Base-by-base conservation (phyloP, 2,888 invertebrate species). In the Apamea sordens region DNA sequence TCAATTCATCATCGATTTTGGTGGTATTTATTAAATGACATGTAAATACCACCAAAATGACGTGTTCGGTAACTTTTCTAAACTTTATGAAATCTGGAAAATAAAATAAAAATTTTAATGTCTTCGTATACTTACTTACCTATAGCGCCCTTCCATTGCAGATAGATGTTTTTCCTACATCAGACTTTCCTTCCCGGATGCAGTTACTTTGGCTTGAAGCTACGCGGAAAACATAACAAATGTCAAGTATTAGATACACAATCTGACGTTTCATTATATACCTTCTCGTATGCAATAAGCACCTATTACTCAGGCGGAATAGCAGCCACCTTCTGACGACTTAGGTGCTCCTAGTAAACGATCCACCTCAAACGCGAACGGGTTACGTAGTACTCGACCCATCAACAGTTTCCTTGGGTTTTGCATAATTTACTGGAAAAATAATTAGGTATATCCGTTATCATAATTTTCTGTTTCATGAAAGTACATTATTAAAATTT, bases 281-380 rank as follows among this genome's bases (percentile, higher is more conserved):
- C 95, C 96, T 95, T 96, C 95, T 96, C 91, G 80, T 90, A 87
- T 89, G 94, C 92, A 96, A 94, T 96, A 96, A 92, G 90, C 92
- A 95, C 95, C 95, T 96, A 95, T 94, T 95, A 96, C 96, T 91
- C 91, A 84, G 86, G 85, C 88, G 86, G 90, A 90, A 86, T 87
- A 90, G 86, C 84, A 86, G 82, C 86, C 89, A 95, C 92, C 95
- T 94, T 90, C 92, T 92, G 76, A 53, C 53, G 68, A 68, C 72
- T 90, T 92, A 83, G 78, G 92, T 82, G 91, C 93, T 91, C 96
- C 96, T 96, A 89, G 95, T 96, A 94, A 65, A 78, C 78, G 80
- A 76, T 84, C 80, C 86, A 86, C 87, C 89, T 89, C 79, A 85
- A 89, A 88, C 86, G 89, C 90, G 92, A 93, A 94, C 94, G 94